phyloP scores from a whole-genome alignment of 2,113 vertebrate genomes.

The Pica pica region DNA sequence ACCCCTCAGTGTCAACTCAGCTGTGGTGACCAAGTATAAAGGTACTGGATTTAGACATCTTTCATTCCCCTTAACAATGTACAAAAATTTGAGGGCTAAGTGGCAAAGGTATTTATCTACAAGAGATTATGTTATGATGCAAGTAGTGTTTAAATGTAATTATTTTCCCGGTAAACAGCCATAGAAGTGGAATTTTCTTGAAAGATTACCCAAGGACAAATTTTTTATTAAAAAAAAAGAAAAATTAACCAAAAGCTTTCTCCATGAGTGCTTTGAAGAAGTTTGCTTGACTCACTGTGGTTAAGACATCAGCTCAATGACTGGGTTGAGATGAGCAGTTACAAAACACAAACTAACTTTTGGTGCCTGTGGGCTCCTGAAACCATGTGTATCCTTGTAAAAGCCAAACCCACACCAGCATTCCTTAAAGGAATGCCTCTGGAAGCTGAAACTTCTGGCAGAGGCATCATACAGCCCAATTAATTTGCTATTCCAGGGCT shows the following conservation, averaged over 20 bases:
- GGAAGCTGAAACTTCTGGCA: constrained; percentile 58
- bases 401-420: constrained; percentile 54
- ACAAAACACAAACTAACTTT: constrained; percentile 43
- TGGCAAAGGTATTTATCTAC: neutral
- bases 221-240: neutral
- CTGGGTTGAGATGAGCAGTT: constrained; percentile 54
- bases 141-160: neutral
- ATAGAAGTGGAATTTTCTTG: neutral
- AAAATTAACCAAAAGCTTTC: constrained; percentile 35
- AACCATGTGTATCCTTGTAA: constrained; percentile 45
- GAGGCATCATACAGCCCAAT: constrained; percentile 16
- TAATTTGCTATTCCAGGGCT: constrained; percentile 55
- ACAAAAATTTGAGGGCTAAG: neutral
- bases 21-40: constrained; percentile 94
- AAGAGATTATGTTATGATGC: neutral
- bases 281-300: constrained; percentile 40
- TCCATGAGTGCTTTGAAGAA: constrained; percentile 33
- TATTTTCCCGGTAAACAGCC: neutral
- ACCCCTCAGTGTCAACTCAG: constrained; percentile 87
- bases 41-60: constrained; percentile 71
- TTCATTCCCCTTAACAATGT: neutral
- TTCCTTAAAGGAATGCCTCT: constrained; percentile 60
- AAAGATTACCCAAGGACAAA: neutral
- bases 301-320: constrained; percentile 25
- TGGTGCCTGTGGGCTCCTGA: constrained; percentile 59